phyloP scores from a whole-genome alignment of 2,113 vertebrate species.

The human region DNA sequence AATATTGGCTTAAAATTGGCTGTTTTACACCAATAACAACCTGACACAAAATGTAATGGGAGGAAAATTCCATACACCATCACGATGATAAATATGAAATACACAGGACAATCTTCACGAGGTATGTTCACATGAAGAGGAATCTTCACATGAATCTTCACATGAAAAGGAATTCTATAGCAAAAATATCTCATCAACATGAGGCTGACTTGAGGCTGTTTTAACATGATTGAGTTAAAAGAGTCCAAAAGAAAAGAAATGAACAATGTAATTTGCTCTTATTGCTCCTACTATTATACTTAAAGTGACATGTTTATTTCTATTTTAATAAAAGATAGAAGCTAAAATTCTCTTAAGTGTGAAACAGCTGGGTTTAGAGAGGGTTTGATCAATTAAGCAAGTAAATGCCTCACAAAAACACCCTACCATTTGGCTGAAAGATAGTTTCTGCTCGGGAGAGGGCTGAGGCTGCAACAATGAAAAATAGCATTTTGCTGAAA shows the following conservation, averaged over 20 bases:
- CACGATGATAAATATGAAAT: background rate
- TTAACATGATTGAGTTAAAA: background rate
- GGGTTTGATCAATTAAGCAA: background rate
- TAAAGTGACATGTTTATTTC: slow-evolving; percentile 3
- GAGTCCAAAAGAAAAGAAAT: background rate
- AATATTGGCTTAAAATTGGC: background rate
- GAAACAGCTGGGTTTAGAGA: background rate
- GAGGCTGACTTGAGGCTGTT: background rate
- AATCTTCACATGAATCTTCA: too few relatives aligned
- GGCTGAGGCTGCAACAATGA: accelerated
- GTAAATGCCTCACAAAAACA: background rate
- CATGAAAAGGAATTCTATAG: background rate
- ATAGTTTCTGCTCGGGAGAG: accelerated
- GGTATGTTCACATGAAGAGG: background rate
- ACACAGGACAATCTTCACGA: background rate
- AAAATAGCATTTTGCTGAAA: background rate
- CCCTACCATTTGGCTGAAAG: background rate
- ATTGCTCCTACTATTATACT: too few relatives aligned
- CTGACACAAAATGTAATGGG: background rate
- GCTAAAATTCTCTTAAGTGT: background rate
- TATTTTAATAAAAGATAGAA: background rate
- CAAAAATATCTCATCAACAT: background rate
- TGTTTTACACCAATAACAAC: background rate
- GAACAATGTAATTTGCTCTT: too few relatives aligned
- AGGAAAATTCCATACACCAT: background rate